phyloP scores from a whole-genome alignment of 2,888 invertebrate genomes.

The Drosophila recens region DNA sequence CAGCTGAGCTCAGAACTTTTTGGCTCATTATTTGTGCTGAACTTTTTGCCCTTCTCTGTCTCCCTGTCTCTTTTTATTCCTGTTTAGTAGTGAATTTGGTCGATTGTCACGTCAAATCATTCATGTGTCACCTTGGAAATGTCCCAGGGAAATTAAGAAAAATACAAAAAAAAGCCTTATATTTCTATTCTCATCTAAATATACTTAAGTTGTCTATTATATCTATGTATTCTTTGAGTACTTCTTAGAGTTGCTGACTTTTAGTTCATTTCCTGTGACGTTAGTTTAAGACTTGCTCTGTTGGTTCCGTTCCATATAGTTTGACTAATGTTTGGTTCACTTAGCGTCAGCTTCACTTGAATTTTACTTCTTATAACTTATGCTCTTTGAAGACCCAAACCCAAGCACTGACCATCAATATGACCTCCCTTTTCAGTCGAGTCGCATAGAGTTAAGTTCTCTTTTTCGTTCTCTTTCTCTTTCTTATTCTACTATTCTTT shows the following conservation, averaged over 20 bases:
- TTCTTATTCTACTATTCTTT: constrained; percentile 1
- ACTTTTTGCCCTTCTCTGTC: constrained; percentile 26
- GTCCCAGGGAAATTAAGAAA: neutral
- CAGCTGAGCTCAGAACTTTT: constrained; percentile 59
- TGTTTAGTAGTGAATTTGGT: neutral
- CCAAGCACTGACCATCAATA: constrained; percentile 39
- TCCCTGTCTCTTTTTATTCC: neutral
- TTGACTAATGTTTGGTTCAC: constrained; percentile 44
- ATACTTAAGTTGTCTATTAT: neutral
- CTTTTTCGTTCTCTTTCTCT: neutral
- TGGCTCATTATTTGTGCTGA: constrained; percentile 51
- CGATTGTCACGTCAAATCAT: constrained; percentile 39
- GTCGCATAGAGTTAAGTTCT: constrained; percentile 9
- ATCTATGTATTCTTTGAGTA: neutral
- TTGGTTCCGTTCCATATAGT: constrained; percentile 29
- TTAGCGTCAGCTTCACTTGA: constrained; percentile 39
- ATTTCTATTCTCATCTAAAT: neutral
- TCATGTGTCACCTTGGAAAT: constrained; percentile 38
- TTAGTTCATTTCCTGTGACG: constrained; percentile 21
- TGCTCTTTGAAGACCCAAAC: constrained; percentile 42
- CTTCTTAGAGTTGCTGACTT: neutral
- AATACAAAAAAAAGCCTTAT: neutral
- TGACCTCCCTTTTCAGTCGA: neutral
- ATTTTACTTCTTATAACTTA: constrained; percentile 27
- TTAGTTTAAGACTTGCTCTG: constrained; percentile 19